Evolutionary conservation across 2,888 invertebrate species (phyloP).

Genomic region (Limnephilus auricula): DNA sequence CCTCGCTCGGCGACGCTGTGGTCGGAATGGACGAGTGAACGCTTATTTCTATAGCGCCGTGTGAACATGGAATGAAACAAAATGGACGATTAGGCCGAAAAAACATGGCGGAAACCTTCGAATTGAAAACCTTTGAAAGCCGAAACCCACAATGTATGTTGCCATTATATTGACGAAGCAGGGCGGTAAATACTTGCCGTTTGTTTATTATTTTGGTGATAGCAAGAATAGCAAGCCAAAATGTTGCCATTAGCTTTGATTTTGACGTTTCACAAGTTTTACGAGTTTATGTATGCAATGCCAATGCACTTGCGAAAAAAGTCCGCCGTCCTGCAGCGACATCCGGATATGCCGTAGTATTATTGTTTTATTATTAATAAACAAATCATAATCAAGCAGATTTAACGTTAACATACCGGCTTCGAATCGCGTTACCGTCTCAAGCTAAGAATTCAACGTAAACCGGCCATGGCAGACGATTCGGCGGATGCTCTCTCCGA

Average conservation of each 20-base stretch:
- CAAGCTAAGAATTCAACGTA: neutral
- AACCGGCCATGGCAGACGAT: slow-evolving; percentile 55
- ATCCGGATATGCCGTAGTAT: slow-evolving; percentile 41
- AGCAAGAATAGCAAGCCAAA: neutral
- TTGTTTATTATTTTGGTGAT: neutral
- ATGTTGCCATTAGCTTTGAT: neutral
- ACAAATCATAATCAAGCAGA: slow-evolving; percentile 14
- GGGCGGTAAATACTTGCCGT: no score
- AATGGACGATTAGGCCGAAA: no score
- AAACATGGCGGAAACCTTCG: no score
- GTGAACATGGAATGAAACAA: no score
- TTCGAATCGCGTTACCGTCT: neutral
- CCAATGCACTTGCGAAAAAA: slow-evolving; percentile 40
- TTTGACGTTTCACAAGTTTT: slow-evolving; percentile 46
- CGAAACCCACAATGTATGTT: no score
- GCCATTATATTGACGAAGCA: no score
- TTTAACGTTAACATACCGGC: neutral
- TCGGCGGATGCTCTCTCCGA: slow-evolving; percentile 32
- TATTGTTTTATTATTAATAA: slow-evolving; percentile 30
- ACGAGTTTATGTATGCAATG: slow-evolving; percentile 16
- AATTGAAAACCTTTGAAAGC: no score
- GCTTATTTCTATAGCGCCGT: no score
- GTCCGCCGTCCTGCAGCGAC: slow-evolving; percentile 4
- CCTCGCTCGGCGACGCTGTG: no score
- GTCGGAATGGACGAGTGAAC: no score